Percentiles rank a stretch among this genome's conserved stretches.
These are phyloP conservation scores for Maccullochella peelii DNA, from an alignment of 2,113 vertebrate genomes.

Conservation along the genomic window DNA sequence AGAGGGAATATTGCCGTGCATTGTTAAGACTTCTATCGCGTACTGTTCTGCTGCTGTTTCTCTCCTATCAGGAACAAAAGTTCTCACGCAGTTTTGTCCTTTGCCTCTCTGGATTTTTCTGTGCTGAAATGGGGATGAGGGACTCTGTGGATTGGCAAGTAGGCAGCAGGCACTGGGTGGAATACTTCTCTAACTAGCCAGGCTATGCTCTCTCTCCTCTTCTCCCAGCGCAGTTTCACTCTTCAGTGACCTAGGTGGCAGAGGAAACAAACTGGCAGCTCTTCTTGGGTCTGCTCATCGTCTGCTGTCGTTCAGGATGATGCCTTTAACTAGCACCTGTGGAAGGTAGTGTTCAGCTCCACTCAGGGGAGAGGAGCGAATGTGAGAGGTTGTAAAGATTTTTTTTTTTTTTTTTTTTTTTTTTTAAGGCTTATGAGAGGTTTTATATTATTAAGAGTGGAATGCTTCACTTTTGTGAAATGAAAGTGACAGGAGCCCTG, in stretches of 20 bases:
- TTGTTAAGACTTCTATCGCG: constrained; percentile 69
- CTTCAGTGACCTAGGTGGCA: constrained; percentile 33
- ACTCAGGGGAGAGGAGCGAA: constrained; percentile 37
- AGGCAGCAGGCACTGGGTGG: constrained; percentile 49
- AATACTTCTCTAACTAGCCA: constrained; percentile 70
- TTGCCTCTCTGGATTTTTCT: constrained; percentile 70
- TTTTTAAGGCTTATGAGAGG: neutral
- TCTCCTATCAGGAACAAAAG: constrained; percentile 53
- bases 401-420: neutral
- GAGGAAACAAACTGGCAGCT: constrained; percentile 25
- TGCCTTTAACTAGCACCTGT: constrained; percentile 55
- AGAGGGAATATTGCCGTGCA: constrained; percentile 77
- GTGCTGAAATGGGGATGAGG: constrained; percentile 42
- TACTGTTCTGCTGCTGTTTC: constrained; percentile 56
- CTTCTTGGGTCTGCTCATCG: constrained; percentile 42
- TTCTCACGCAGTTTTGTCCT: constrained; percentile 52
- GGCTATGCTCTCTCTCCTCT: constrained; percentile 27
- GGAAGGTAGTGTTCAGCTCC: constrained; percentile 67
- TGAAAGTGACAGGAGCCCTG: constrained; percentile 42
- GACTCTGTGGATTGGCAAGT: constrained; percentile 70
- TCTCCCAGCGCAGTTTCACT: constrained; percentile 35
- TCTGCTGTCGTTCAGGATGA: constrained; percentile 63
- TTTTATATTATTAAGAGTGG: constrained; percentile 29
- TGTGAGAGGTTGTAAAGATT: constrained; percentile 41
- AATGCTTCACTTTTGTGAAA: constrained; percentile 39